Evolutionary conservation across 2,888 invertebrate species (phyloP).

Genomic region (Seladonia tumulorum): DNA sequence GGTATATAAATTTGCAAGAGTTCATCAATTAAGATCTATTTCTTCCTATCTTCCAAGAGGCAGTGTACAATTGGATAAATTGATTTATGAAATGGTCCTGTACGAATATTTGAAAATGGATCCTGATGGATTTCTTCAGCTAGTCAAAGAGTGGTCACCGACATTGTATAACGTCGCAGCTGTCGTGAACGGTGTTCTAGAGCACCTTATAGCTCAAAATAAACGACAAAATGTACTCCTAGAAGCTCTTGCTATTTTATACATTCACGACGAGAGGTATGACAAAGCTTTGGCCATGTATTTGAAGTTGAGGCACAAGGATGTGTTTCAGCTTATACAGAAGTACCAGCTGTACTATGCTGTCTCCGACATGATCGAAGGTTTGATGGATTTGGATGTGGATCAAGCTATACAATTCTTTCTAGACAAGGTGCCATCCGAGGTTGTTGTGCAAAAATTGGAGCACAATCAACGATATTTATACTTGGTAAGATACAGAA

Average conservation of each 20-base stretch:
- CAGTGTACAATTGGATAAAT: constrained; percentile 87
- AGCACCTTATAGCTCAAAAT: constrained; percentile 90
- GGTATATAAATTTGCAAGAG: constrained; percentile 93
- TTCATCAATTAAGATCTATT: constrained; percentile 89
- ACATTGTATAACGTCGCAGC: constrained; percentile 92
- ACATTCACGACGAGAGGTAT: constrained; percentile 94
- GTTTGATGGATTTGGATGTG: constrained; percentile 94
- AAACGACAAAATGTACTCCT: constrained; percentile 90
- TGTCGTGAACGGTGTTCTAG: constrained; percentile 94
- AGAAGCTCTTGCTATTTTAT: constrained; percentile 95
- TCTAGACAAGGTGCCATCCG: constrained; percentile 87
- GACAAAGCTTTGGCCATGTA: constrained; percentile 97
- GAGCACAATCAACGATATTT: constrained; percentile 90
- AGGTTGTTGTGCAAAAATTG: constrained; percentile 92
- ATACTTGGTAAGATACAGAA: constrained; percentile 87
- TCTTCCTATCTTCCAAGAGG: constrained; percentile 91
- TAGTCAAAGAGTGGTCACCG: constrained; percentile 96
- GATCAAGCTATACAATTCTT: constrained; percentile 93
- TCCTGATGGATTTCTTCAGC: constrained; percentile 91
- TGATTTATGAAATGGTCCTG: constrained; percentile 97
- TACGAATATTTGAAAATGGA: constrained; percentile 96
- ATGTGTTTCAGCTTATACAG: constrained; percentile 95
- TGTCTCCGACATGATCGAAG: constrained; percentile 94
- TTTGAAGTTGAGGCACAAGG: constrained; percentile 93
- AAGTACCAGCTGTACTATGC: constrained; percentile 93